A percentile compares a stretch with the other conserved stretches of the same genome.
Evolutionary conservation across 2,113 vertebrate species (phyloP).

Genomic region (Scomber colias): DNA sequence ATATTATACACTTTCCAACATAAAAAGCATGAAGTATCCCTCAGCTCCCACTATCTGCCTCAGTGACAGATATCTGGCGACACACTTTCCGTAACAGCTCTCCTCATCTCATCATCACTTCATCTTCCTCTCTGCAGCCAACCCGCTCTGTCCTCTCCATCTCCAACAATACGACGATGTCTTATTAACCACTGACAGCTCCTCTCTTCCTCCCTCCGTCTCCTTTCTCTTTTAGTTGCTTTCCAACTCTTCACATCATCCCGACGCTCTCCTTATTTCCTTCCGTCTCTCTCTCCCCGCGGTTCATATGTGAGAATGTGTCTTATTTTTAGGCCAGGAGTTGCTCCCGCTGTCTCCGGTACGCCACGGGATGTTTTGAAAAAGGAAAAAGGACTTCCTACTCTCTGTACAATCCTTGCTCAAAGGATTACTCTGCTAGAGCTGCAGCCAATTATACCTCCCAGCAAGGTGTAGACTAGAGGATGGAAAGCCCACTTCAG

Average conservation of each 20-base stretch:
- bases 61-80: not conserved
- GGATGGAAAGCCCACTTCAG: conserved; percentile 5
- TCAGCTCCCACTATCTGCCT: not conserved
- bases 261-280: not conserved
- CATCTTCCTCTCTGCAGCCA: not conserved
- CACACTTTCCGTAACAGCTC: not conserved
- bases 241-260: conserved; percentile 2
- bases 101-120: conserved; percentile 1
- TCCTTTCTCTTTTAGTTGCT: not conserved
- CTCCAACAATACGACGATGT: not conserved
- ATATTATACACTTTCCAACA: not conserved
- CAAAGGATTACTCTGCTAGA: conserved; percentile 17
- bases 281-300: not conserved
- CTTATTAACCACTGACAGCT: conserved; percentile 35
- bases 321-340: conserved; percentile 42
- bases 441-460: conserved; percentile 53
- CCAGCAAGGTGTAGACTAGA: conserved; percentile 40
- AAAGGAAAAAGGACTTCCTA: conserved; percentile 24
- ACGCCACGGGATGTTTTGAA: conserved; percentile 31
- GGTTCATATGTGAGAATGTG: not conserved
- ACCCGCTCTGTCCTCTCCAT: not conserved
- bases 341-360: not conserved
- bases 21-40: not conserved
- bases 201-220: not conserved
- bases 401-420: not conserved